phyloP scores from a whole-genome alignment of 1,140 invertebrate species.

The Drosophila baimaii region DNA sequence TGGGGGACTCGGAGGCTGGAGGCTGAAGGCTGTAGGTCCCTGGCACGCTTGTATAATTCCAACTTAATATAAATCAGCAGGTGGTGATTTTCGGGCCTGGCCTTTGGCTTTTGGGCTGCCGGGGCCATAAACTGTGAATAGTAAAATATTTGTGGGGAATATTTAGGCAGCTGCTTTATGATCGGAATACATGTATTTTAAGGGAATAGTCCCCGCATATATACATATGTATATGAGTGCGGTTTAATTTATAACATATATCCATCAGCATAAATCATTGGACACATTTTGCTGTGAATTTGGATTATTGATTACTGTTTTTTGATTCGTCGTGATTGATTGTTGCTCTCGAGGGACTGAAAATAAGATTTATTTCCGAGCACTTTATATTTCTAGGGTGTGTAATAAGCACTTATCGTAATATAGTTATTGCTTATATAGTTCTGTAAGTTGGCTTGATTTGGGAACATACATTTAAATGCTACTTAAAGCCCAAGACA shows the following conservation, averaged over 20 bases:
- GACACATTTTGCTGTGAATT: background rate
- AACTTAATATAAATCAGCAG: slow-evolving; percentile 75
- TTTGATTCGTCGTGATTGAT: slow-evolving; percentile 17
- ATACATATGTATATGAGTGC: background rate
- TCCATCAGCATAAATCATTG: slow-evolving; percentile 23
- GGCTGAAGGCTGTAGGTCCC: background rate
- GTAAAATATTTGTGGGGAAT: slow-evolving; percentile 8
- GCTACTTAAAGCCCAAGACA: no score
- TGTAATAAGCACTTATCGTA: background rate
- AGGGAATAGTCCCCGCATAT: no score
- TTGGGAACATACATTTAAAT: background rate
- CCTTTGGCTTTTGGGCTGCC: slow-evolving; percentile 7
- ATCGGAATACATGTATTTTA: background rate
- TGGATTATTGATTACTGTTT: slow-evolving; percentile 18
- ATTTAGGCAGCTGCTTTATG: background rate
- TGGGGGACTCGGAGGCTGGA: background rate
- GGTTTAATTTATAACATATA: background rate
- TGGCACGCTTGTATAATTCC: slow-evolving; percentile 59
- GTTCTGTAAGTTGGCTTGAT: background rate
- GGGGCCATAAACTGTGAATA: slow-evolving; percentile 5
- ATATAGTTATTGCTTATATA: background rate
- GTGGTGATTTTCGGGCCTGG: slow-evolving; percentile 55
- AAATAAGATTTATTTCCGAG: background rate
- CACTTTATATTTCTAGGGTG: background rate
- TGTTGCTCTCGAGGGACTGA: background rate